Percentiles rank a stretch among this genome's conserved stretches.
Conservation (phyloP, 2,888 invertebrate species). For the Tridacna gigas region DNA sequence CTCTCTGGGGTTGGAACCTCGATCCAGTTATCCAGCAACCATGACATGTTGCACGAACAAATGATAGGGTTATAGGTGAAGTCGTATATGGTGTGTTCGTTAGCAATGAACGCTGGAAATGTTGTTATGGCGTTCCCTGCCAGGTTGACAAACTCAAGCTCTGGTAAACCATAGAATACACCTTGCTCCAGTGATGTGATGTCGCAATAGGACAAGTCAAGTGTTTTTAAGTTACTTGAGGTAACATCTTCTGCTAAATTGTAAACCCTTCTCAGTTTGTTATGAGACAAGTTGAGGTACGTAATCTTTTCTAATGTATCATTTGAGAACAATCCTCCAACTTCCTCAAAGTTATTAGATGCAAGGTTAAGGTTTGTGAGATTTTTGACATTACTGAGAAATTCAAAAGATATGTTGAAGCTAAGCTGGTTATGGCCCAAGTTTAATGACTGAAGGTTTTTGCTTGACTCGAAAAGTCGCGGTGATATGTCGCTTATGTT, state of each 20-base stretch:
- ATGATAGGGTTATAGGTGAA: conserved; percentile 58
- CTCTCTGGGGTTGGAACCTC: background rate
- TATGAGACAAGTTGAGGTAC: conserved; percentile 43
- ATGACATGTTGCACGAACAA: conserved; percentile 66
- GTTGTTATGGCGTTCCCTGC: conserved; percentile 51
- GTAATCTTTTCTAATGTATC: conserved; percentile 34
- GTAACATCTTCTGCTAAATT: conserved; percentile 22
- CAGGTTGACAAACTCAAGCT: conserved; percentile 50
- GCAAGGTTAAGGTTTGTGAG: conserved; percentile 43
- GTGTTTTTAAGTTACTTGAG: conserved; percentile 6
- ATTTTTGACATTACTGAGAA: conserved; percentile 28
- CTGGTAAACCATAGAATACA: conserved; percentile 50
- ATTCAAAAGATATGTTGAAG: conserved; percentile 21
- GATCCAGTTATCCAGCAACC: conserved; percentile 54
- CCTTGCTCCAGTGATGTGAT: conserved; percentile 17
- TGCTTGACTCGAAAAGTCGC: conserved; percentile 24
- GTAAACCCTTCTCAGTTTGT: conserved; percentile 26
- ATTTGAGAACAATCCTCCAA: conserved; percentile 27
- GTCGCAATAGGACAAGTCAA: conserved; percentile 50
- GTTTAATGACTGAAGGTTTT: conserved; percentile 27
- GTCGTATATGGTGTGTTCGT: conserved; percentile 37
- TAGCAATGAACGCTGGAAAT: conserved; percentile 55
- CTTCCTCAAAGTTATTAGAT: conserved; percentile 28
- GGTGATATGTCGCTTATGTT: conserved; percentile 31
- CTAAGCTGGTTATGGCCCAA: conserved; percentile 35